phyloP scores from a whole-genome alignment of 1,140 invertebrate genomes.

The Mactra quadrangularis region DNA sequence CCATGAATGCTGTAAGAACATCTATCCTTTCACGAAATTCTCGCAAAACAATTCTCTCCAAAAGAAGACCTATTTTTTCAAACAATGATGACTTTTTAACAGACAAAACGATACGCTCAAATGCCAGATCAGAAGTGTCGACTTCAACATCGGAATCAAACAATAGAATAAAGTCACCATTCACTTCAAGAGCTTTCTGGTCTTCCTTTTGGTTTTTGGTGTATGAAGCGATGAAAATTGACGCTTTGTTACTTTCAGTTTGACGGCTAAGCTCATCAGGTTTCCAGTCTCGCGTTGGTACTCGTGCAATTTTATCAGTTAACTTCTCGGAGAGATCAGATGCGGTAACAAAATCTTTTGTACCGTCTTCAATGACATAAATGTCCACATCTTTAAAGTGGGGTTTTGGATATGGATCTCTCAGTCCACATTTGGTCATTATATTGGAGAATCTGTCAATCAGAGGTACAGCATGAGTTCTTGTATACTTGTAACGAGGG shows the following conservation, averaged over 20 bases:
- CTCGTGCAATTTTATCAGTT: not conserved
- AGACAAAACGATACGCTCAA: not conserved
- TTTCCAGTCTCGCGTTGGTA: not conserved
- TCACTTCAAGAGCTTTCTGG: no score
- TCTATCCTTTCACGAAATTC: not conserved
- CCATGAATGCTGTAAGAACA: not conserved
- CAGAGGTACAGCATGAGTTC: not conserved
- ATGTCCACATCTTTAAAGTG: not conserved
- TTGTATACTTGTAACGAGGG: slow-evolving; percentile 1
- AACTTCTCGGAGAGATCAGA: not conserved
- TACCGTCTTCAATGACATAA: not conserved
- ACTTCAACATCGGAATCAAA: not conserved
- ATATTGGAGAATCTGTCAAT: not conserved
- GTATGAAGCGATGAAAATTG: not conserved
- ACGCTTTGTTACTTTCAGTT: not conserved
- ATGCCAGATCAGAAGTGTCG: not conserved
- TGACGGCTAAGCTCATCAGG: not conserved
- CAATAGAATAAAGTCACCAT: not conserved
- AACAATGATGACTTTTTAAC: not conserved
- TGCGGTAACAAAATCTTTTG: not conserved
- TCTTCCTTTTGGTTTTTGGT: not conserved
- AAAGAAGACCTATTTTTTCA: not conserved
- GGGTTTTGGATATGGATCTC: not conserved
- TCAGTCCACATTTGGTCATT: not conserved
- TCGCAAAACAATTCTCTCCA: slow-evolving; percentile 9